These are phyloP conservation scores for Eudyptes chrysolophus DNA, from an alignment of 2,113 vertebrate genomes.

Conservation along the genomic window DNA sequence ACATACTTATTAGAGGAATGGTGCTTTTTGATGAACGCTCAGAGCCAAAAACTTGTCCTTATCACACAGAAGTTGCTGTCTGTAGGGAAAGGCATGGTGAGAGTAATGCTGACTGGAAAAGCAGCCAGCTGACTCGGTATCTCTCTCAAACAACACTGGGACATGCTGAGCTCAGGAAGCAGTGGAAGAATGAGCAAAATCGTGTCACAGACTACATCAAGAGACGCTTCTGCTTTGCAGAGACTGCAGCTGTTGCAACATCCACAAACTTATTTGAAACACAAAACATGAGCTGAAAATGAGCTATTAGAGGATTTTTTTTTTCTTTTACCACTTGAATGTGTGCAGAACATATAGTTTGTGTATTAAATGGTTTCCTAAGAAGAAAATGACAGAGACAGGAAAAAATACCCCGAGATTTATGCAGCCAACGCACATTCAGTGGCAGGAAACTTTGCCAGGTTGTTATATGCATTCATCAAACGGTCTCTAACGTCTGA, in stretches of 20 bases:
- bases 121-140: neutral
- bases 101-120: neutral
- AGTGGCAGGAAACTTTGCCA: neutral
- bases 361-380: neutral
- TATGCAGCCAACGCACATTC: neutral
- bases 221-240: neutral
- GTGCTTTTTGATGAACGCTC: neutral
- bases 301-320: neutral
- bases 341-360: neutral
- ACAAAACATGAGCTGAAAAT: neutral
- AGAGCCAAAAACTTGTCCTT: neutral
- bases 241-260: neutral
- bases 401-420: neutral
- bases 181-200: neutral
- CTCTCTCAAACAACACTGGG: neutral
- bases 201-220: neutral
- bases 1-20: neutral
- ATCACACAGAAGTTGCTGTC: neutral
- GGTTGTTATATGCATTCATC: neutral
- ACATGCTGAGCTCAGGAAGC: slow-evolving; percentile 25
- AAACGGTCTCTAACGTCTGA: neutral
- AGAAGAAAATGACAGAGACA: neutral
- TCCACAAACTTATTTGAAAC: neutral
- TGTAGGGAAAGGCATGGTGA: neutral
- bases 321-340: neutral